Evolutionary conservation across 1,140 invertebrate species (phyloP).

Genomic region (Coelopa frigida): DNA sequence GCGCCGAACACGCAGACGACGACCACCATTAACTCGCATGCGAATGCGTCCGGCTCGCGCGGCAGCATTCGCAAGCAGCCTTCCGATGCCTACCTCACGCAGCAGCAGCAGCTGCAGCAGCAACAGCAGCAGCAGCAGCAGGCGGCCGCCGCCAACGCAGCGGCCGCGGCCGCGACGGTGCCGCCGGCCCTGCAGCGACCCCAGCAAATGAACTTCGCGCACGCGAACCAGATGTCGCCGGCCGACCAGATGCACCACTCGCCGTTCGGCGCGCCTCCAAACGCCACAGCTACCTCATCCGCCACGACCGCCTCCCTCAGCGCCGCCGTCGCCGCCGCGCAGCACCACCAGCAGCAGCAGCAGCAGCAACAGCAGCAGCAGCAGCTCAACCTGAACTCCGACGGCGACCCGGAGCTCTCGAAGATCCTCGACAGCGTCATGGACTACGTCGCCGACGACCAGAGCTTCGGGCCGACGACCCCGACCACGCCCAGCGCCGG

Average conservation of each 20-base stretch:
- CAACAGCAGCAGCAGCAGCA: constrained; percentile 30
- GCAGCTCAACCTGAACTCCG: constrained; percentile 14
- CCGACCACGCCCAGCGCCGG: constrained; percentile 19
- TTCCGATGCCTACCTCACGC: constrained; percentile 53
- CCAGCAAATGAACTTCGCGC: no score
- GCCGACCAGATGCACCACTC: constrained; percentile 11
- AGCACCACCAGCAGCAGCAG: no score
- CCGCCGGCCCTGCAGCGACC: constrained; percentile 8
- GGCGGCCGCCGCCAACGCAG: constrained; percentile 11
- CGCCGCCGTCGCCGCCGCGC: no score
- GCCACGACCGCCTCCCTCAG: constrained; percentile 6
- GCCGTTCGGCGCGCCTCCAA: constrained; percentile 12
- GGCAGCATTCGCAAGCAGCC: constrained; percentile 39
- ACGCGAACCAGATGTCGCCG: no score
- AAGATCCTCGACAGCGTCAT: constrained; percentile 79
- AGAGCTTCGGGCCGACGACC: constrained; percentile 44
- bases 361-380: constrained; percentile 37
- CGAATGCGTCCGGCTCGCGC: constrained; percentile 26
- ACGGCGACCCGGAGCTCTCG: constrained; percentile 63
- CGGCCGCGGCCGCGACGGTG: constrained; percentile 6
- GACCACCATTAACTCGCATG: constrained; percentile 21
- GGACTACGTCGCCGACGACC: constrained; percentile 61
- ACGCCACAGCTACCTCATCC: constrained; percentile 23
- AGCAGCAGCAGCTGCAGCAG: constrained; percentile 27
- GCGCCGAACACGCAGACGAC: constrained; percentile 36